These are phyloP conservation scores for Paratilapia polleni DNA, from an alignment of 2,113 vertebrate genomes.

Conservation along the genomic window DNA sequence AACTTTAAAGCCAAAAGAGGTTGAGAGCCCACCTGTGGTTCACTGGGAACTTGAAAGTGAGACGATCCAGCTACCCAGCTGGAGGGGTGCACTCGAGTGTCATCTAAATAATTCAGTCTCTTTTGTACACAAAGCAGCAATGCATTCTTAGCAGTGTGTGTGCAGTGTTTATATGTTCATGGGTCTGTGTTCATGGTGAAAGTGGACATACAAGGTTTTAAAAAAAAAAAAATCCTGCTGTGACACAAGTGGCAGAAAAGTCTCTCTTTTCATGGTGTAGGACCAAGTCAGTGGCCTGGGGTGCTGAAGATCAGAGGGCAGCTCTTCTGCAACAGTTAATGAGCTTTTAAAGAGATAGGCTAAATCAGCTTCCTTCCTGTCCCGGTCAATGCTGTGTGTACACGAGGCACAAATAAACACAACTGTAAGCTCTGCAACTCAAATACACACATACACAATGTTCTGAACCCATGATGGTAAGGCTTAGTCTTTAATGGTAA, in stretches of 20 bases:
- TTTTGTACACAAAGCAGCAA: conserved; percentile 34
- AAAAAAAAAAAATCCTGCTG: neutral
- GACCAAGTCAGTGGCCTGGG: conserved; percentile 8
- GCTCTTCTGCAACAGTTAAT: conserved; percentile 43
- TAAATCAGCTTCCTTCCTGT: conserved; percentile 44
- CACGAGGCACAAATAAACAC: neutral
- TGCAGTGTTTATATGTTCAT: neutral
- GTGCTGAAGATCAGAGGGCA: conserved; percentile 30
- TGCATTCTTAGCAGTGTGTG: neutral
- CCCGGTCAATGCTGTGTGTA: neutral
- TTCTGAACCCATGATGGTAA: neutral
- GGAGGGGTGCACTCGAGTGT: conserved; percentile 20
- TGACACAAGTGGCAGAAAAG: conserved; percentile 6
- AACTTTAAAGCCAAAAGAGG: neutral
- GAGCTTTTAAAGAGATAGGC: conserved; percentile 55
- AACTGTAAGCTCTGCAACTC: neutral
- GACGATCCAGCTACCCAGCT: conserved; percentile 32
- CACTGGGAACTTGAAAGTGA: conserved; percentile 36
- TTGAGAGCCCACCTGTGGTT: conserved; percentile 26
- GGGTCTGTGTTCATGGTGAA: neutral
- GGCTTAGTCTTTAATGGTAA: too few species aligned
- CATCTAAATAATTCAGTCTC: conserved; percentile 70
- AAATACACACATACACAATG: neutral
- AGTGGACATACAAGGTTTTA: conserved; percentile 22
- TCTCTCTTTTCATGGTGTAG: neutral